Percentiles rank a stretch among this genome's conserved stretches.
These are phyloP conservation scores for Amphimallon solstitiale DNA, from an alignment of 2,888 invertebrate genomes.

Conservation along the genomic window DNA sequence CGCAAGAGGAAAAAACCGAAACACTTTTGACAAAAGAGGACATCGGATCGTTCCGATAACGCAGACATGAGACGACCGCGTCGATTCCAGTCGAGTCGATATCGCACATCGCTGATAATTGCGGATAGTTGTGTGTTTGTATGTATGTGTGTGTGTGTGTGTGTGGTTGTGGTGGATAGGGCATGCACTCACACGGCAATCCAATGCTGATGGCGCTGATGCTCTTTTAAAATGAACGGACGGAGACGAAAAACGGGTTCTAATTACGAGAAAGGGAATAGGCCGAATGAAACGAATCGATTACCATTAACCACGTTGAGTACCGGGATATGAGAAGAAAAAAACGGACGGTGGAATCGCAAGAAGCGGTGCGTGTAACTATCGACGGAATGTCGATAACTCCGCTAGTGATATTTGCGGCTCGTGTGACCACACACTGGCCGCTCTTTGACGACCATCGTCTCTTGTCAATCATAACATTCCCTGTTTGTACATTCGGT, in stretches of 20 bases:
- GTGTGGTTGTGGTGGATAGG: conserved; percentile 26
- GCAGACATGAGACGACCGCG: too few species aligned
- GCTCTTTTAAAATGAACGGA: conserved; percentile 28
- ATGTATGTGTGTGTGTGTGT: too few species aligned
- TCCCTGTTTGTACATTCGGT: conserved; percentile 45
- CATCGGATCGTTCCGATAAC: conserved; percentile 31
- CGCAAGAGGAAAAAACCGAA: conserved; percentile 5
- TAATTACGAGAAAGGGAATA: conserved; percentile 52
- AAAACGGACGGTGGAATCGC: conserved; percentile 47
- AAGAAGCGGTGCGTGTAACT: conserved; percentile 53
- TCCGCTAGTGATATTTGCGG: conserved; percentile 49
- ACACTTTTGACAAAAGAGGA: conserved; percentile 33
- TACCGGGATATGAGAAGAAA: conserved; percentile 47
- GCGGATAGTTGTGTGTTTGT: conserved; percentile 28
- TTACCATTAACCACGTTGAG: conserved; percentile 58
- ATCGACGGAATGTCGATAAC: conserved; percentile 55
- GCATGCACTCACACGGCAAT: conserved; percentile 29
- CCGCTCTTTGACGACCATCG: conserved; percentile 40
- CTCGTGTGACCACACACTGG: conserved; percentile 54
- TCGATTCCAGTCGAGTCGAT: conserved; percentile 18
- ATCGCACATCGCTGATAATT: conserved; percentile 29
- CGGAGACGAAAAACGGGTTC: conserved; percentile 45
- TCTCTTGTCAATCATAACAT: conserved; percentile 55
- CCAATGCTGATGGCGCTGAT: neutral
- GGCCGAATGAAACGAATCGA: conserved; percentile 58